These are phyloP conservation scores for Hoplodrina blanda DNA, from an alignment of 2,888 invertebrate genomes.

Conservation along the genomic window DNA sequence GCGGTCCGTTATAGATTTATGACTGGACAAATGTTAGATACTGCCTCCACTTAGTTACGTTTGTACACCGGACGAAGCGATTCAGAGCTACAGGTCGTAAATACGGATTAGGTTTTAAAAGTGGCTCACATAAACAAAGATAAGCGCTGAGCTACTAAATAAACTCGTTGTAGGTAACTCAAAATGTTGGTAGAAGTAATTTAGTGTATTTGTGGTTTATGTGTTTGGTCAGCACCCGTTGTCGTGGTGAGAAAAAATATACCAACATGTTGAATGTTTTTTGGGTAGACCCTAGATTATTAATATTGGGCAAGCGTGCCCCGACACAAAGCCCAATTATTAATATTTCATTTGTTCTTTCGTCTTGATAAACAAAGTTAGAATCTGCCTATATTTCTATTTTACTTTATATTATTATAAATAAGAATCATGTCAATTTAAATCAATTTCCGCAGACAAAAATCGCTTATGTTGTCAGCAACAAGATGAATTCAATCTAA, in stretches of 20 bases:
- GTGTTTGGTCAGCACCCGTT: background rate
- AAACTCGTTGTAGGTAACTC: conserved; percentile 25
- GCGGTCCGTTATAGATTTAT: conserved; percentile 69
- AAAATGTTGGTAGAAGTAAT: conserved; percentile 6
- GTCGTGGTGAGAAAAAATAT: background rate
- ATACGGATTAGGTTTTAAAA: conserved; percentile 43
- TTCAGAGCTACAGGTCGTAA: conserved; percentile 26
- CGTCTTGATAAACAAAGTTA: no score
- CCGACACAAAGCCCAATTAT: no score
- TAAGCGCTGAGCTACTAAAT: conserved; percentile 24
- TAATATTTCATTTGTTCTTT: no score
- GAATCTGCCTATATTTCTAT: no score
- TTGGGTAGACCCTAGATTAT: background rate
- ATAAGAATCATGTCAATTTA: no score
- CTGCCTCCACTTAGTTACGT: conserved; percentile 15
- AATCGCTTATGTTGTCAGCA: background rate
- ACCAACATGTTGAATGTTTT: background rate
- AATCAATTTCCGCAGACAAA: no score
- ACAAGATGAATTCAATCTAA: background rate
- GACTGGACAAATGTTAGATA: conserved; percentile 54
- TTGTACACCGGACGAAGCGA: background rate
- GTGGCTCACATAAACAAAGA: conserved; percentile 32
- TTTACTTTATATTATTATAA: no score
- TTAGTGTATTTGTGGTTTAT: conserved; percentile 6
- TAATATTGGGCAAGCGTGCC: background rate